A percentile compares a stretch with the other conserved stretches of the same genome.
Conservation (phyloP, 2,113 vertebrate genomes). For the Zingel zingel region DNA sequence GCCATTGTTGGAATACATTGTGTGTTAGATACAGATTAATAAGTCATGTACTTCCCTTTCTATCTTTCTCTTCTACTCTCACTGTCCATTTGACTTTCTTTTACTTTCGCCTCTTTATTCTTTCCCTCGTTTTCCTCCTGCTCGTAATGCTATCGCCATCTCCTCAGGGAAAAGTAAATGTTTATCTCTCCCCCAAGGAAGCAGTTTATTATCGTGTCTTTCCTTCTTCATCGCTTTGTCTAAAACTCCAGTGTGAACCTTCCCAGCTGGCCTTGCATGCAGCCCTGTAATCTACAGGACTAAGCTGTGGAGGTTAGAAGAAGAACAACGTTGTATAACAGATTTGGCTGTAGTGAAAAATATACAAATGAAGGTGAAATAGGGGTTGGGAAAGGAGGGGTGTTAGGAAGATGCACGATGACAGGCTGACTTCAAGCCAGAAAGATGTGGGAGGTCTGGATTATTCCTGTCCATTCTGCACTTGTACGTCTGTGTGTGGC, state of each 20-base stretch:
- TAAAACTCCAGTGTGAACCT: slow-evolving; percentile 66
- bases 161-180: slow-evolving; percentile 76
- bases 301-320: slow-evolving; percentile 32
- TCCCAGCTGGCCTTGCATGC: slow-evolving; percentile 61
- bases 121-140: slow-evolving; percentile 12
- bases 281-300: not conserved
- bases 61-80: slow-evolving; percentile 11
- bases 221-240: slow-evolving; percentile 48
- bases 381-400: slow-evolving; percentile 39
- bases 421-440: slow-evolving; percentile 48
- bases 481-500: slow-evolving; percentile 69
- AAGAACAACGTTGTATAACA: slow-evolving; percentile 55
- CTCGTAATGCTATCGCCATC: slow-evolving; percentile 47
- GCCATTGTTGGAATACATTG: slow-evolving; percentile 30
- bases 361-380: slow-evolving; percentile 62
- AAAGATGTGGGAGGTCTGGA: slow-evolving; percentile 74
- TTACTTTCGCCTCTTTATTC: slow-evolving; percentile 13
- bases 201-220: slow-evolving; percentile 57
- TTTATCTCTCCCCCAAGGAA: slow-evolving; percentile 72
- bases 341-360: slow-evolving; percentile 41
- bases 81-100: slow-evolving; percentile 22
- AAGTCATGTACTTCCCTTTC: slow-evolving; percentile 33
- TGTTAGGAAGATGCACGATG: slow-evolving; percentile 58
- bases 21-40: slow-evolving; percentile 17
- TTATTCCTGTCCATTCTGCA: slow-evolving; percentile 62